phyloP scores from a whole-genome alignment of 2,888 invertebrate species.

The Rhyacophila evoluta region DNA sequence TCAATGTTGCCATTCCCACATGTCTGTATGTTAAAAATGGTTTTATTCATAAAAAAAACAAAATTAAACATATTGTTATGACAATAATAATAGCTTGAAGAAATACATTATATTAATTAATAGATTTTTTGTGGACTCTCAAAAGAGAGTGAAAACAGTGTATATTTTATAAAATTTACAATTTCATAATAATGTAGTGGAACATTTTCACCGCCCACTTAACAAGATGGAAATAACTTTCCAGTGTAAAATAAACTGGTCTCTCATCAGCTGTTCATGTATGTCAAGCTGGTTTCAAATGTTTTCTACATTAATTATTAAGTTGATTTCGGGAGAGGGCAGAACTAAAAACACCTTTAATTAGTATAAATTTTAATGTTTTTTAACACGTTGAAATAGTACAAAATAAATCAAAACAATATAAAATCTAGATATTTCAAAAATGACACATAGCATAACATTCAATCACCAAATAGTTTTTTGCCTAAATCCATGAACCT shows the following conservation, averaged over 20 bases:
- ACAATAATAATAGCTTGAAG: neutral
- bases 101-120: neutral
- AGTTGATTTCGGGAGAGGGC: conserved; percentile 62
- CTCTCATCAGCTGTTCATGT: neutral
- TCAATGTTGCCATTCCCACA: conserved; percentile 7
- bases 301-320: neutral
- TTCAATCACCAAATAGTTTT: conserved; percentile 86
- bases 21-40: conserved; percentile 19
- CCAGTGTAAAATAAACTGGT: neutral
- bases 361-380: conserved; percentile 55
- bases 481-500: conserved; percentile 91
- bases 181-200: conserved; percentile 7
- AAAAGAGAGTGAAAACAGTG: neutral
- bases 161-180: neutral
- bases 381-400: conserved; percentile 54
- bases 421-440: conserved; percentile 41
- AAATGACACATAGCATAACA: conserved; percentile 26
- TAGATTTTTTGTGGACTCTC: neutral
- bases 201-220: neutral
- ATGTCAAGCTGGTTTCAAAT: neutral
- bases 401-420: conserved; percentile 50
- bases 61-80: neutral
- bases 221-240: neutral
- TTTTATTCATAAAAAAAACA: neutral
- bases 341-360: conserved; percentile 58